Evolutionary conservation across 2,113 vertebrate species (phyloP).

Genomic region (Oncorhynchus kisutch): DNA sequence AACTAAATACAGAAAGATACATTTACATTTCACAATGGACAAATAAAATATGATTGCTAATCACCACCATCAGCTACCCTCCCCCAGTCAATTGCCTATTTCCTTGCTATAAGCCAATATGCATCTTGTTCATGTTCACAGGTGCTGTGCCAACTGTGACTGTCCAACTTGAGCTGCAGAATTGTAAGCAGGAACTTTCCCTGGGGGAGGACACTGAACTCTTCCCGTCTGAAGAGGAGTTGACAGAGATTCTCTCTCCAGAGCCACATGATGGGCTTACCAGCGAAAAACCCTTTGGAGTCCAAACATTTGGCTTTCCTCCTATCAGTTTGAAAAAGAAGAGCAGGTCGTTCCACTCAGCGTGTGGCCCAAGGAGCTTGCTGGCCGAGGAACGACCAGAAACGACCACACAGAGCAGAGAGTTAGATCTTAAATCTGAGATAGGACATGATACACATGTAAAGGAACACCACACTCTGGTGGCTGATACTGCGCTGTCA

Average conservation of each 20-base stretch:
- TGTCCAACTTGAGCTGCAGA: neutral
- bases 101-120: neutral
- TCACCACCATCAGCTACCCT: neutral
- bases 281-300: constrained; percentile 8
- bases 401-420: neutral
- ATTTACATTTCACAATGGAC: neutral
- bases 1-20: too few species aligned
- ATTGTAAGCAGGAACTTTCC: neutral
- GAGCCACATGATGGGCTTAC: constrained; percentile 14
- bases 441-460: neutral
- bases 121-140: constrained; percentile 5
- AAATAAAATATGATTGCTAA: neutral
- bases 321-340: neutral
- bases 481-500: neutral
- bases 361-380: neutral
- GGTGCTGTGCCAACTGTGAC: constrained; percentile 7
- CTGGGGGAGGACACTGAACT: neutral
- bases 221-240: constrained; percentile 11
- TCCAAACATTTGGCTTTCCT: neutral
- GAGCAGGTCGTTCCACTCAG: neutral
- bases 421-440: constrained; percentile 5
- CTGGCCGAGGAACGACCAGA: neutral
- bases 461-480: neutral
- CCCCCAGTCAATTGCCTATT: neutral
- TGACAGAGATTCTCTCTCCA: neutral